These are phyloP conservation scores for Sarcophaga variegata DNA, from an alignment of 2,888 invertebrate genomes.

Conservation along the genomic window DNA sequence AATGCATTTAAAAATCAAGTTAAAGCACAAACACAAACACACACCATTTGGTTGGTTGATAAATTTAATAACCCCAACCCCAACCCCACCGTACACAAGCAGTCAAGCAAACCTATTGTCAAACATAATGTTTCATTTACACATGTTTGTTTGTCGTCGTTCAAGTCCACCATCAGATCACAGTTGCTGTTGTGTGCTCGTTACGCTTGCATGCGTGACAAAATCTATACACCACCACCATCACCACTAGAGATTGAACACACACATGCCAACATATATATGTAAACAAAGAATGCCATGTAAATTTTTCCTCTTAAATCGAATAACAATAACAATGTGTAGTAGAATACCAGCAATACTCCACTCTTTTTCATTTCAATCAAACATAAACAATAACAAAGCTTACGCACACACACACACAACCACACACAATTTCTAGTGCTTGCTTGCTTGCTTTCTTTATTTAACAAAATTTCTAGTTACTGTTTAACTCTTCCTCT, in stretches of 20 bases:
- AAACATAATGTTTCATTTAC: slow-evolving; percentile 43
- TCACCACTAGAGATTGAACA: slow-evolving; percentile 30
- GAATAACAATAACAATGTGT: no score
- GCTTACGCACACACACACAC: no score
- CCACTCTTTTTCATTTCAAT: no score
- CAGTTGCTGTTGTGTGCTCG: slow-evolving; percentile 50
- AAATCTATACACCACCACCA: slow-evolving; percentile 42
- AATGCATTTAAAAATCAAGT: slow-evolving; percentile 49
- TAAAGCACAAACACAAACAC: slow-evolving; percentile 27
- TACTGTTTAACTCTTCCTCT: no score
- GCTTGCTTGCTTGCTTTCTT: no score
- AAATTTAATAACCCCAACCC: slow-evolving; percentile 48
- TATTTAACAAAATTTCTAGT: no score
- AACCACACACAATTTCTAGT: no score
- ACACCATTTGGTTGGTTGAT: slow-evolving; percentile 18
- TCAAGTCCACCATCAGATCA: slow-evolving; percentile 40
- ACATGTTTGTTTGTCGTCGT: slow-evolving; percentile 20
- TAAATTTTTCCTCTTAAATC: slow-evolving; percentile 22
- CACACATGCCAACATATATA: slow-evolving; percentile 13
- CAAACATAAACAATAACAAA: no score
- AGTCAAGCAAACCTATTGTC: slow-evolving; percentile 9
- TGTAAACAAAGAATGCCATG: slow-evolving; percentile 20
- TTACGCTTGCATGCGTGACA: slow-evolving; percentile 69
- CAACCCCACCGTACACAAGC: neutral
- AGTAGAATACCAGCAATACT: no score